Base-by-base conservation (phyloP, 2,113 vertebrate genomes). In the Callocephalon fimbriatum region DNA sequence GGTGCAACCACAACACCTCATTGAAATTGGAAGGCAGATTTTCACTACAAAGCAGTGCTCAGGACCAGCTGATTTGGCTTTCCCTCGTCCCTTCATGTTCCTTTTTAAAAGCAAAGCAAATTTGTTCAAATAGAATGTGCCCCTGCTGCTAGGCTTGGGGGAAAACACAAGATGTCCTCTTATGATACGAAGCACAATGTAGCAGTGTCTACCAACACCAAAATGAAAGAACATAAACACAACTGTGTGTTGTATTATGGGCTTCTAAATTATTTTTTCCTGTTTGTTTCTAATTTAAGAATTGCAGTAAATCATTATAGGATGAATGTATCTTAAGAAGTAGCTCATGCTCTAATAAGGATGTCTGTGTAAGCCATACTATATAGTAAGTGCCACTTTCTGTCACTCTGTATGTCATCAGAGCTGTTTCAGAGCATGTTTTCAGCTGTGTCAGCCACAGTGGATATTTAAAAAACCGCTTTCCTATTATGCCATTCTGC, bases 391-490 rank as follows among this genome's bases (percentile, higher is more conserved):
- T 17, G 29, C 16, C 13, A 4, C 45, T 73, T 74, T 51, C 70
- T 75, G 1, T 87, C 62, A 40, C 25, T 53, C 45, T 68, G 23
- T 44, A 3, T 95, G 47, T 54, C 63, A 74, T 80, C 35, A 38
- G 67, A 90, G 78, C 68, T 86, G 25, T 88, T 93, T 72, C 68
- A 78, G 68, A 95, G 59, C 31, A 10, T 74, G 27, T 62, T 93
- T 95, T 63, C 70, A 92, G n/a, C 68, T 86, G 6, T 63, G 48
- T 84, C 44, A 91, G 16, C 51, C 68, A 48, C 47, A 37, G 44
- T 67, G 47, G 35, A 9, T 96, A 72, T 79, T 87, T 94, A 13
- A 0, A 44, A 86, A 90, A 95, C 71, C 66, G 38, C 27, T 91
- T 90, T 72, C 23, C 42, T 67, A 1, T 44, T 86, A 19, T 32